These are phyloP conservation scores for Enteromius trimaculatus DNA, from an alignment of 2,797 vertebrate genomes.

Conservation along the genomic window DNA sequence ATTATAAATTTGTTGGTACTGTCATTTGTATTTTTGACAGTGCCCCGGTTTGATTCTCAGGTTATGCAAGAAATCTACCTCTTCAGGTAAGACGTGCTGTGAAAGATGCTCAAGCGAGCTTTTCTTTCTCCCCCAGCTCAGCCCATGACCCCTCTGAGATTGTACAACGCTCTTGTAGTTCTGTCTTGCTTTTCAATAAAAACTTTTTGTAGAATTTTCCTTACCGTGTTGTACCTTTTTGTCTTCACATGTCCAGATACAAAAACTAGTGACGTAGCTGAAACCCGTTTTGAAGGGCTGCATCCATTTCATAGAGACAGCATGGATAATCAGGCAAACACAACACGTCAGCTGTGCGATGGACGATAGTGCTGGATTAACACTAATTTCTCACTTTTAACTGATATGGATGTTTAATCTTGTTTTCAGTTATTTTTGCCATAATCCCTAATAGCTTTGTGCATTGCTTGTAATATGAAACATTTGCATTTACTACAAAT, in stretches of 20 bases:
- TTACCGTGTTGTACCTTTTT: slow-evolving; percentile 1
- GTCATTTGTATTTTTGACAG: slow-evolving; percentile 61
- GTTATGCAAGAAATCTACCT: slow-evolving; percentile 96
- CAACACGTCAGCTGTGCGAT: background rate
- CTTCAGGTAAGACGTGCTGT: slow-evolving; percentile 91
- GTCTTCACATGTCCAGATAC: background rate
- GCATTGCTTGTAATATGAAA: background rate
- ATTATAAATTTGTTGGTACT: slow-evolving; percentile 28
- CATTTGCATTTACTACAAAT: background rate
- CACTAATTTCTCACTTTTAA: background rate
- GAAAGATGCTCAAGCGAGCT: slow-evolving; percentile 84
- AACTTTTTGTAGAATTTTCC: slow-evolving; percentile 92
- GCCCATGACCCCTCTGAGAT: slow-evolving; percentile 79
- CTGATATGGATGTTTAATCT: background rate
- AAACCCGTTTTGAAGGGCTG: background rate
- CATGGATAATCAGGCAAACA: background rate
- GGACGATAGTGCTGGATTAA: no score
- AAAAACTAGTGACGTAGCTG: background rate
- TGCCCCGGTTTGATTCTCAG: slow-evolving; percentile 88
- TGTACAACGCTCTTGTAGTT: slow-evolving; percentile 84
- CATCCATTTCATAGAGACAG: background rate
- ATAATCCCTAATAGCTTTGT: background rate
- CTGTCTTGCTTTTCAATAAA: slow-evolving; percentile 93
- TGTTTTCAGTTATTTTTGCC: background rate
- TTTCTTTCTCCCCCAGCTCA: slow-evolving; percentile 81